Base-by-base conservation (phyloP, 2,888 invertebrate genomes). In the Eupithecia subfuscata region DNA sequence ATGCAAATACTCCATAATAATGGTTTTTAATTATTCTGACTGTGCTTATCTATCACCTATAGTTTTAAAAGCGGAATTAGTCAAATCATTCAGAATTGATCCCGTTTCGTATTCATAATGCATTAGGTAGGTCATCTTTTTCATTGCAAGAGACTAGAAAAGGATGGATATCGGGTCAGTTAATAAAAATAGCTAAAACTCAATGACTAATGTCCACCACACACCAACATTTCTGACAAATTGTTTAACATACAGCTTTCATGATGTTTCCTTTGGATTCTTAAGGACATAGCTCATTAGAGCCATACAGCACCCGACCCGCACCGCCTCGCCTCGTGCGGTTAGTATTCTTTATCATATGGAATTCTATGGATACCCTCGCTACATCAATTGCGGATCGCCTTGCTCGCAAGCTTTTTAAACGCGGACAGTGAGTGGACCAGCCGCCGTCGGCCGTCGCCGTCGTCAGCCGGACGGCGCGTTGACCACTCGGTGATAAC, bases 201-300 rank as follows among this genome's bases (percentile, higher is more conserved):
- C 78, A 75, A 73, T 74, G 75, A 77, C 48, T 52, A 74, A 69
- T 65, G n/a, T 11, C 64, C 70, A 74, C 52, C 70, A 70, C 74
- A 52, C 69, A 70, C 65, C 34, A 48, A 68, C 56, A 68, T 60
- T 69, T 16, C 22, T 67, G 11, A 37, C n/a, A 30, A 40, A 12
- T 67, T 67, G 8, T 52, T 52, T n/a, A 0, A 56, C 0, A 40
- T 67, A 67, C 37, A 22, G 22, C 40, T 22, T 14, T 67, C 22
- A n/a, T 5, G 12, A 22, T 18, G 22, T 43, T 67, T 22, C 40
- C n/a, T 9, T 40, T n/a, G 1, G 2, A 11, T 40, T n/a, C 65
- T 37, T 22, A 22, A 8, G 40, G 40, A 1, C 14, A 43, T 14
- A 8, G 8, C 43, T 43, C 14, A 43, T 43, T 43, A 12, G 43